Evolutionary conservation across 2,113 vertebrate species (phyloP), one percentile per base, ranked within the genome.

Genomic region (Microcebus tavaratra): DNA sequence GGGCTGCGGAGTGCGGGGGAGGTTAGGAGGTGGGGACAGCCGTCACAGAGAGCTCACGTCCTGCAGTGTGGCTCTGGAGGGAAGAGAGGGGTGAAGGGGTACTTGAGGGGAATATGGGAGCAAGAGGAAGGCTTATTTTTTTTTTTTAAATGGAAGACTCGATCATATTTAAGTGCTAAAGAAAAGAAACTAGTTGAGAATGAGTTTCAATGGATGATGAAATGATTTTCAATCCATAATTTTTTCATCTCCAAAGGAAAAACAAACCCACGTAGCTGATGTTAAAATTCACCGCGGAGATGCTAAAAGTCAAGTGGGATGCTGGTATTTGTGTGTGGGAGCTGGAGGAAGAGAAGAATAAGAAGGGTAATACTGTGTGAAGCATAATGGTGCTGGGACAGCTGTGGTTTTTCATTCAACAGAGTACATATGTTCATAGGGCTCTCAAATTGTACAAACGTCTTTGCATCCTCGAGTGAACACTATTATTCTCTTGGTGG

Each of bases 171-270:
- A 45, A 84, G 8, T 48, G 11, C 25, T 36, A 68, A 81, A 59
- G 39, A 81, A 96, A 92, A 50, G 59, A 31, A 95, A 21, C 48
- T n/a, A n/a, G 48, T 36, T 79, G 48, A 23, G 48, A 79, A 79
- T 79, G 10, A 23, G 29, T 20, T 50, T 50, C 87, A 90, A 48
- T 65, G 48, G 73, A 34, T 42, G 83, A 91, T 15, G 12, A 76
- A 91, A 84, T 36, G 12, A 39, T 92, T 94, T 96, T 92, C 8
- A 31, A 15, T 63, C 18, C 72, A 55, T 45, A 50, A 55, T 67
- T 67, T 86, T 67, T 88, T 72, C 79, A 73, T 67, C 63, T 94
- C 63, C 45, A 55, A 67, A 91, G 90, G 65, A 88, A 97, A 97
- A 96, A 92, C 9, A 72, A 92, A 70, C 72, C 67, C 42, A 55